Evolutionary conservation across 2,888 invertebrate genomes (phyloP).

Genomic region (Hemistola chrysoprasaria): DNA sequence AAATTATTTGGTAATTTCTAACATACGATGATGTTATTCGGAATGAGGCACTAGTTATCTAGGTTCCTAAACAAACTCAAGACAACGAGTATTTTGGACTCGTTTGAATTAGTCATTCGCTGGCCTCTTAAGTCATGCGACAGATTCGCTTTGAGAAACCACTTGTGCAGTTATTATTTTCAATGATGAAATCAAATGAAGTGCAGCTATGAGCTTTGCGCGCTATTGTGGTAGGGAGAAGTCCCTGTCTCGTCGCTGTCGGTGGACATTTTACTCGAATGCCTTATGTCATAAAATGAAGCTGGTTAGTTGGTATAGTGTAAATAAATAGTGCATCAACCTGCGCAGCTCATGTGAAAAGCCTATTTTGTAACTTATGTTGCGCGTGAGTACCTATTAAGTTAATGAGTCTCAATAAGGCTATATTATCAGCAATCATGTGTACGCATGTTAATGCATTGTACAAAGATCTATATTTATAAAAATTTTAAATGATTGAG

Average conservation of each 20-base stretch:
- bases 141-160: no score
- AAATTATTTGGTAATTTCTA: no score
- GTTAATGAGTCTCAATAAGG: constrained; percentile 56
- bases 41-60: no score
- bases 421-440: constrained; percentile 53
- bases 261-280: constrained; percentile 42
- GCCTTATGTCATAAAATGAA: constrained; percentile 36
- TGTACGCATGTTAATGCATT: constrained; percentile 71
- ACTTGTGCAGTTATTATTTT: no score
- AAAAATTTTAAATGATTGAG: constrained; percentile 75
- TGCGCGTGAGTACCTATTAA: constrained; percentile 46
- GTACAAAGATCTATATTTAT: constrained; percentile 81
- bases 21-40: no score
- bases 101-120: no score
- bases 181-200: no score
- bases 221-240: constrained; percentile 9
- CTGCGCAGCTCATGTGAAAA: constrained; percentile 38
- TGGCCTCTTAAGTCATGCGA: no score
- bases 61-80: no score
- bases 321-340: constrained; percentile 46
- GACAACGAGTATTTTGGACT: no score
- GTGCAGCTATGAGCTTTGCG: constrained; percentile 11
- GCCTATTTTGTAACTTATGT: constrained; percentile 35
- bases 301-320: constrained; percentile 42
- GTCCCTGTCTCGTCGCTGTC: constrained; percentile 33